Base-by-base conservation (phyloP, 2,797 vertebrate genomes). In the Sus cebifrons region DNA sequence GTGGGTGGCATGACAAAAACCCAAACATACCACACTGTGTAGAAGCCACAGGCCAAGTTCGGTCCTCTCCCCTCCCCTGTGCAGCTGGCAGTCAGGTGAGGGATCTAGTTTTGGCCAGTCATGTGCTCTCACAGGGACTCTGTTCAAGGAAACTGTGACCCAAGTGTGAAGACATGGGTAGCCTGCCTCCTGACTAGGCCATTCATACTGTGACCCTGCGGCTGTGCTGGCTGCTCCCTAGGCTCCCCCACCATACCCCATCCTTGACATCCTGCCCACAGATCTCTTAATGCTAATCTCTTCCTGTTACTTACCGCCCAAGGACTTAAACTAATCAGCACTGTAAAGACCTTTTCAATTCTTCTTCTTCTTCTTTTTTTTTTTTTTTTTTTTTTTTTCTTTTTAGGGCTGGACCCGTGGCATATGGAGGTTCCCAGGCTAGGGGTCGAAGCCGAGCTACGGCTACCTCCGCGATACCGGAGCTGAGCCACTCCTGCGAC, bases 21-120 rank as follows among this genome's bases (percentile, higher is more conserved):
- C 5, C 5, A 16, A 20, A 29, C 0, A 4, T 12, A 2, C 58
- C 25, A 2, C 0, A 17, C 58, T 65, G 2, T 56, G 32, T 9
- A 18, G 89, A 70, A 81, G 77, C 18, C 64, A 40, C 2, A 0
- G 23, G 83, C 16, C 23, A 49, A 17, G 44, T 0, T 16, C 25
- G 18, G 23, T 21, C 32, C 29, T 58, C 36, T 91, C 60, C 4
- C 13, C 14, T 21, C 44, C 6, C 16, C 11, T 79, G n/a, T 49
- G 56, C 60, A 65, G 44, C 36, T 7, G 9, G 44, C 9, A 7
- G 3, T 4, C 36, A 65, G 32, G 6, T 1, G 5, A 4, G 25
- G 44, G 88, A 36, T 20, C 52, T 1, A 12, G 6, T 1, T 1
- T 10, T 8, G 27, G 15, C 29, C 40, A 25, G 65, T 2, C 52